These are phyloP conservation scores for Microdon myrmicae DNA, from an alignment of 2,888 invertebrate genomes.

Conservation along the genomic window DNA sequence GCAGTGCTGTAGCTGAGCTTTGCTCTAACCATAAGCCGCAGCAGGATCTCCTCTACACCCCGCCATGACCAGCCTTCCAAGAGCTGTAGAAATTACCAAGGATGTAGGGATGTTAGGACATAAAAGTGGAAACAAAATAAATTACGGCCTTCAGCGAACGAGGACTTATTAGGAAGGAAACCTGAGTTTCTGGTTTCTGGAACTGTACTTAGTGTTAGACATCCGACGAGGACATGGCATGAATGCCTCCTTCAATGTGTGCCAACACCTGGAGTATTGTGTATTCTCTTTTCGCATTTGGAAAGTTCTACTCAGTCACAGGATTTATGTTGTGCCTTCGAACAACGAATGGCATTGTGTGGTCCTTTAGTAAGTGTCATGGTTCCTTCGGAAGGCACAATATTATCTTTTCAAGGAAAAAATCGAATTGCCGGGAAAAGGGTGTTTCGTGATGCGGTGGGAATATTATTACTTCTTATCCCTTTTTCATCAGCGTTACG, in stretches of 20 bases:
- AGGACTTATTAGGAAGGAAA: slow-evolving; percentile 8
- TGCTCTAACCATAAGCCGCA: slow-evolving; percentile 8
- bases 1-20: slow-evolving; percentile 5
- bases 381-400: slow-evolving; percentile 25
- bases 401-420: slow-evolving; percentile 18
- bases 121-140: slow-evolving; percentile 41
- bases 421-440: too few relatives aligned
- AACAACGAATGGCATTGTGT: background rate
- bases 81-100: slow-evolving; percentile 12
- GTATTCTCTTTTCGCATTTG: slow-evolving; percentile 44
- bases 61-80: background rate
- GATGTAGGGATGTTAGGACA: slow-evolving; percentile 22
- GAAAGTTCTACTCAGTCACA: slow-evolving; percentile 29
- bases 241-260: slow-evolving; percentile 19
- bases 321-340: slow-evolving; percentile 24
- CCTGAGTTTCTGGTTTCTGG: slow-evolving; percentile 10
- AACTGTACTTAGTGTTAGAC: slow-evolving; percentile 6
- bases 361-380: background rate
- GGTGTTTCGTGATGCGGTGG: slow-evolving; percentile 31
- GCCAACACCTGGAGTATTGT: slow-evolving; percentile 36
- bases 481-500: background rate
- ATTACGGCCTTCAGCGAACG: slow-evolving; percentile 1
- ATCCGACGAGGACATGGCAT: slow-evolving; percentile 5
- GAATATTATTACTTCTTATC: slow-evolving; percentile 24
- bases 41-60: slow-evolving; percentile 28